Base-by-base conservation (phyloP, 1,140 invertebrate species). In the Campoletis sonorensis region DNA sequence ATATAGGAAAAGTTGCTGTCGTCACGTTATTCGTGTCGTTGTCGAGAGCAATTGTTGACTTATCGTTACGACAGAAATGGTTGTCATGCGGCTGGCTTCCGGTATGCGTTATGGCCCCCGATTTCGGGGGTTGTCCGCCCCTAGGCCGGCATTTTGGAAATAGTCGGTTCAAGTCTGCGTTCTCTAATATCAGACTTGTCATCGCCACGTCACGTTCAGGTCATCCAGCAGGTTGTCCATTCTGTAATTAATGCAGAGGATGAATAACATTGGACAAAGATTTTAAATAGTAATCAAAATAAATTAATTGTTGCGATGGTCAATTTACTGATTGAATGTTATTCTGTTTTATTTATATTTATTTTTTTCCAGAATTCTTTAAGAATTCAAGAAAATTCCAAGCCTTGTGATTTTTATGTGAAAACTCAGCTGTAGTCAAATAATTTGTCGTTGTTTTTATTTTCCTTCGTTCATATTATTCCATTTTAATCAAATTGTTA, bases 81-180 rank as follows among this genome's bases (percentile, higher is more conserved):
- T 86, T 88, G 84, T 91, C 90, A 91, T 92, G 87, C 89, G 88
- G 88, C 89, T 91, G 88, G 80, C 86, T 83, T 82, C 83, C 83
- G 79, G 81, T 87, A 81, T 87, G 84, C 86, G 83, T 85, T 82
- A 81, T 86, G 80, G 84, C 86, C 87, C 88, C 89, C 86, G 88
- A 83, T 78, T 81, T 81, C 83, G 88, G 88, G 86, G 89, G 88
- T 88, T 86, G 88, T 81, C 88, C 87, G 86, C 89, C 87, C 88
- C 89, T 92, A 92, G 91, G 91, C 91, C 91, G 91, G 89, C 91
- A 92, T 92, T 92, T 92, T 81, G 91, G 91, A 87, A 92, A 92
- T 86, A 92, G 89, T 88, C 87, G 90, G 84, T 91, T 92, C 86
- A 92, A 90, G 84, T 92, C 91, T 81, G 91, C 87, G 91, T 91